Conservation (phyloP, 1,140 invertebrate genomes). For the Uloborus diversus region DNA sequence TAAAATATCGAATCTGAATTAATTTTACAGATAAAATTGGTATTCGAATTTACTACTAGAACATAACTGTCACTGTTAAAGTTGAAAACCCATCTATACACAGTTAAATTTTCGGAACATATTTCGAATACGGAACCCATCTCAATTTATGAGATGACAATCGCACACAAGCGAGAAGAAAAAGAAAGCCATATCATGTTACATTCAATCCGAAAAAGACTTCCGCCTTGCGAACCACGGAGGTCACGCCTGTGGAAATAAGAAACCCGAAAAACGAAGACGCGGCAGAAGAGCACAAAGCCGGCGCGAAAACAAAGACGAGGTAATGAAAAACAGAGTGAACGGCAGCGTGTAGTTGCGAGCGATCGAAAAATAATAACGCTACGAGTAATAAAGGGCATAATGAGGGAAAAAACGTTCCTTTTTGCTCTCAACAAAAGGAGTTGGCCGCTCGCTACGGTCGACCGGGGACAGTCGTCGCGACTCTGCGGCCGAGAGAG, state of each 20-base stretch:
- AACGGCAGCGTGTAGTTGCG: not conserved
- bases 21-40: too few species aligned
- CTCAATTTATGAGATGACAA: too few species aligned
- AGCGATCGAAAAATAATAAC: not conserved
- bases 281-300: not conserved
- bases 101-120: too few species aligned
- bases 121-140: too few species aligned
- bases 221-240: not conserved
- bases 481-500: not conserved
- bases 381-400: not conserved
- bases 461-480: constrained; percentile 14
- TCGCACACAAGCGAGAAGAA: too few species aligned
- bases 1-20: too few species aligned
- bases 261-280: not conserved
- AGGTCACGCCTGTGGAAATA: not conserved
- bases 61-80: too few species aligned
- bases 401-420: not conserved
- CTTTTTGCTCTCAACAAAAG: not conserved
- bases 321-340: not conserved
- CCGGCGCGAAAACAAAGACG: not conserved
- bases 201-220: not conserved
- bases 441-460: constrained; percentile 20
- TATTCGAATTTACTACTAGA: too few species aligned
- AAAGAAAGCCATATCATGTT: too few species aligned
- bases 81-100: too few species aligned